Evolutionary conservation across 2,797 vertebrate genomes (phyloP).

Genomic region (Cirrhinus mrigala): DNA sequence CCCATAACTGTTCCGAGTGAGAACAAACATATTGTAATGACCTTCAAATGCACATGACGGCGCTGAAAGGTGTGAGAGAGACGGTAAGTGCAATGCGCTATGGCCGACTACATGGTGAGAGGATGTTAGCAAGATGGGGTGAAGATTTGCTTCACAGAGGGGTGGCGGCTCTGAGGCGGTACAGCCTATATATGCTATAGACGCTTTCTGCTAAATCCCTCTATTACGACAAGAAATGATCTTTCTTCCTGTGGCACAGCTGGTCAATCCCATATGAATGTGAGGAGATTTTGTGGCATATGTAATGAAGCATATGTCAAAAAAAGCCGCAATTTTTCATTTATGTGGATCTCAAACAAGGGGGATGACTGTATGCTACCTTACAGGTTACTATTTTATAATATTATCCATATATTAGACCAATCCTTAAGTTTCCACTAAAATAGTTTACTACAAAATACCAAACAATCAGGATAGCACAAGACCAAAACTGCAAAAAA

Average conservation of each 20-base stretch:
- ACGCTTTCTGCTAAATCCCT: conserved; percentile 50
- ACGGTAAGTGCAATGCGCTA: conserved; percentile 28
- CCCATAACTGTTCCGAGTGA: conserved; percentile 34
- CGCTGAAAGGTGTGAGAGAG: conserved; percentile 35
- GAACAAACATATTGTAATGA: conserved; percentile 46
- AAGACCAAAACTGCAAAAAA: not conserved
- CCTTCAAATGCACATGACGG: conserved; percentile 33
- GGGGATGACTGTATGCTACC: not conserved
- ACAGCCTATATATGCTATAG: conserved; percentile 43
- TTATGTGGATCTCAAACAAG: not conserved
- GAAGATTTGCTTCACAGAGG: conserved; percentile 53
- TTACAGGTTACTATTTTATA: not conserved
- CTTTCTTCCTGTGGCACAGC: conserved; percentile 49
- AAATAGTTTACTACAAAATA: not conserved
- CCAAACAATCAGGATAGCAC: not conserved
- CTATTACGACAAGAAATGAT: conserved; percentile 48
- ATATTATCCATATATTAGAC: not conserved
- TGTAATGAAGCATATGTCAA: conserved; percentile 43
- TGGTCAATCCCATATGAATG: conserved; percentile 46
- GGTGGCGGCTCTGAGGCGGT: conserved; percentile 34
- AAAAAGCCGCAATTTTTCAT: conserved; percentile 11
- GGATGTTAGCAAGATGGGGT: conserved; percentile 43
- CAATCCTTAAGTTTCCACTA: not conserved
- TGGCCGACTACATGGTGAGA: conserved; percentile 44
- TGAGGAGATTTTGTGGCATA: conserved; percentile 39